Conservation (phyloP, 2,888 invertebrate genomes). For the Calephelis perditalis region DNA sequence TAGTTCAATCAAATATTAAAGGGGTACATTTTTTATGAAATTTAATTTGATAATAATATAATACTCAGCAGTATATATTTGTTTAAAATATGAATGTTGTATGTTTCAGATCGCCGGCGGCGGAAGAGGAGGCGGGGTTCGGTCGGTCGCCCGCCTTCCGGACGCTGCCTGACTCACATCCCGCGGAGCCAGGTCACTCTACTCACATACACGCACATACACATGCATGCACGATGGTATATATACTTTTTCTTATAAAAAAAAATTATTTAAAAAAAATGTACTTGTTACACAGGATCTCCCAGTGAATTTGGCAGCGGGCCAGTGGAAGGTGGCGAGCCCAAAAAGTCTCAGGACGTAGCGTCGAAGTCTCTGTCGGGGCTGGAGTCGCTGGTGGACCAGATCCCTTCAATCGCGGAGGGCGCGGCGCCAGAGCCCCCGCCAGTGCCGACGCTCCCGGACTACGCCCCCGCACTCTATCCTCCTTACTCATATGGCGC, state of each 20-base stretch:
- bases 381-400: slow-evolving; percentile 92
- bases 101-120: slow-evolving; percentile 50
- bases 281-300: slow-evolving; percentile 48
- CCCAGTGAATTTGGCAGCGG: slow-evolving; percentile 58
- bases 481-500: slow-evolving; percentile 56
- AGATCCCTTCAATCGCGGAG: slow-evolving; percentile 92
- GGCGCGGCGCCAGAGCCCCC: slow-evolving; percentile 42
- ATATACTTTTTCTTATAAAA: too few relatives aligned
- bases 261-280: too few relatives aligned
- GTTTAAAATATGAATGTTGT: neutral
- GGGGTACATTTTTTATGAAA: too few relatives aligned
- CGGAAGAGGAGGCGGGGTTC: slow-evolving; percentile 35
- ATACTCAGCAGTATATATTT: too few relatives aligned
- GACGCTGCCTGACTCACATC: slow-evolving; percentile 32
- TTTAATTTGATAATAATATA: too few relatives aligned
- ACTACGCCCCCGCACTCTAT: slow-evolving; percentile 49
- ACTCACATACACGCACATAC: too few relatives aligned
- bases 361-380: slow-evolving; percentile 92
- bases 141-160: slow-evolving; percentile 46
- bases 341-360: slow-evolving; percentile 82
- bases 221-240: too few relatives aligned
- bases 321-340: slow-evolving; percentile 40
- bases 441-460: slow-evolving; percentile 46
- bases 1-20: too few relatives aligned
- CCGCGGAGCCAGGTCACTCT: slow-evolving; percentile 20